These are phyloP conservation scores for Hylyphantes graminicola DNA, from an alignment of 1,140 invertebrate genomes.

Conservation along the genomic window DNA sequence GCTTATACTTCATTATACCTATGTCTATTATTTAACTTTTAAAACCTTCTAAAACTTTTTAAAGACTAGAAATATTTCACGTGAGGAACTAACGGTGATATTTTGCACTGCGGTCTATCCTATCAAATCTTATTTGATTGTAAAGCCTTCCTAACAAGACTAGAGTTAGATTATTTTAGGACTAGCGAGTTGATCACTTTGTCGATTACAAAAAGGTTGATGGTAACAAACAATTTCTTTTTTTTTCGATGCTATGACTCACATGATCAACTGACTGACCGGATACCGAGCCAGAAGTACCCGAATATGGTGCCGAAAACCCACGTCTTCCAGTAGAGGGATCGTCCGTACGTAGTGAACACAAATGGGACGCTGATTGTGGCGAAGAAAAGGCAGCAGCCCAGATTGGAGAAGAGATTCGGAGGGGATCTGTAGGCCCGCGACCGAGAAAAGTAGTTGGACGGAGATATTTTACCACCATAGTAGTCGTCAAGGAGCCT, in stretches of 20 bases:
- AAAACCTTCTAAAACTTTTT: conserved; percentile 18
- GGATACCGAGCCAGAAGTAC: conserved; percentile 56
- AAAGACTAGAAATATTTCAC: conserved; percentile 5
- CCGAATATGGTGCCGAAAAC: conserved; percentile 47
- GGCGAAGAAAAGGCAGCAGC: conserved; percentile 48
- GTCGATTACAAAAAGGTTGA: conserved; percentile 13
- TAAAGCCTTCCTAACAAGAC: conserved; percentile 15
- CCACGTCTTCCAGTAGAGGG: conserved; percentile 59
- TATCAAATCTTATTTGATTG: not conserved
- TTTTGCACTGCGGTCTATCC: not conserved
- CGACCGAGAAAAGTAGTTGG: conserved; percentile 17
- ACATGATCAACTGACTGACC: conserved; percentile 53
- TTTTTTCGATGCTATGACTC: conserved; percentile 9
- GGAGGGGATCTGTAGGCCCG: conserved; percentile 31
- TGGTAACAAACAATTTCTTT: conserved; percentile 25
- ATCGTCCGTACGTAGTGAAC: conserved; percentile 47
- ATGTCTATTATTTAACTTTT: not conserved
- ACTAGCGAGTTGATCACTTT: conserved; percentile 34
- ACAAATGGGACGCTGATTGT: conserved; percentile 53
- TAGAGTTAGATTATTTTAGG: conserved; percentile 22
- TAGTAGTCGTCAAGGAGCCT: conserved; percentile 52
- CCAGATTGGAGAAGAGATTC: conserved; percentile 26
- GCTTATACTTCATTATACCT: too few species aligned
- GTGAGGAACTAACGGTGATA: conserved; percentile 21
- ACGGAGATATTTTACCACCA: conserved; percentile 19